These are phyloP conservation scores for Mylabris phalerata DNA, from an alignment of 1,140 invertebrate genomes.

Conservation along the genomic window DNA sequence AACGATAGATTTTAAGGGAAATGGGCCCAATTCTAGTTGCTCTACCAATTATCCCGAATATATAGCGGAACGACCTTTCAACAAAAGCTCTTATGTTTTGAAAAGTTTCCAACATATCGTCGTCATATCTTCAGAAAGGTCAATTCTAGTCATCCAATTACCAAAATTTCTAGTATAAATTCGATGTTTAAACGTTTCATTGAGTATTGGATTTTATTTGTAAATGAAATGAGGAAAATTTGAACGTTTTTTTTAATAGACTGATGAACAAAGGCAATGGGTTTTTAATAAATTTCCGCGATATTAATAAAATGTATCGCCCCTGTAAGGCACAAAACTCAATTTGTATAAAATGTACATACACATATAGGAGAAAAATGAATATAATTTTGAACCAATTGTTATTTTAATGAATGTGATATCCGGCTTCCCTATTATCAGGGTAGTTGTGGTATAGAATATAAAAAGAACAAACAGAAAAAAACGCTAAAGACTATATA, in stretches of 20 bases:
- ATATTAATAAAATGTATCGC: no score
- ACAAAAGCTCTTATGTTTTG: no score
- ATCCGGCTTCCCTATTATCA: constrained; percentile 1
- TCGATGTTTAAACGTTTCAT: constrained; percentile 6
- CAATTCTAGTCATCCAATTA: constrained; percentile 12
- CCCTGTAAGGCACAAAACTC: no score
- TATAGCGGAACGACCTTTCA: no score
- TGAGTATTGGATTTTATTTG: constrained; percentile 1
- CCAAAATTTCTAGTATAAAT: constrained; percentile 10
- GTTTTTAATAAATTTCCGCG: not conserved
- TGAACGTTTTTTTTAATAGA: not conserved
- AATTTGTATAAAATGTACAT: constrained; percentile 10
- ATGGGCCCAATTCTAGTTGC: not conserved
- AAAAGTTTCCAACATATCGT: no score
- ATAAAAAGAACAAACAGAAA: not conserved
- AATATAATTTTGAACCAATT: constrained; percentile 1
- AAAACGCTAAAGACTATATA: not conserved
- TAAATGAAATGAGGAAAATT: no score
- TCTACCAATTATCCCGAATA: no score
- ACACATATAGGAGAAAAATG: constrained; percentile 10
- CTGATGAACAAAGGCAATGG: constrained; percentile 7
- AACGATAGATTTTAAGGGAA: not conserved
- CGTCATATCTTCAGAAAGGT: not conserved
- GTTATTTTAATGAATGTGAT: constrained; percentile 23
- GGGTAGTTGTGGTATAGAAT: constrained; percentile 8